Base-by-base conservation (phyloP, 2,113 vertebrate genomes). In the Symphodus melops region DNA sequence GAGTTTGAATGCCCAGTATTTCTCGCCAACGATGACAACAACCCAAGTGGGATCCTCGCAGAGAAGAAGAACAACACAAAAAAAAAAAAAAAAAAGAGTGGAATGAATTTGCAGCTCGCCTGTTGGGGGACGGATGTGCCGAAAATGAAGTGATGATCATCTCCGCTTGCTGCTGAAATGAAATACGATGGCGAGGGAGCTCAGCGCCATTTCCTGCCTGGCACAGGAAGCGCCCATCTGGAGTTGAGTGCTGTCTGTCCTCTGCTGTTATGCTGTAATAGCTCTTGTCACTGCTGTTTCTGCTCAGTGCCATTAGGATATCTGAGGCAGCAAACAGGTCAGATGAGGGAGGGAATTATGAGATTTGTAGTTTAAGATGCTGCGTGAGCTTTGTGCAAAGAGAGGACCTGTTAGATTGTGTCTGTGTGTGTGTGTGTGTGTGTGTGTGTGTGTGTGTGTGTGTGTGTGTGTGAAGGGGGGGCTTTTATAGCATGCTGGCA, bases 171-270 rank as follows among this genome's bases (percentile, higher is more conserved):
- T 51, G 74, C 81, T 80, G 61, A 85, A 85, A 89, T 86, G 86
- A 89, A 88, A 81, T 88, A 87, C 84, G 86, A 88, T 61, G 56
- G 81, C 13, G 2, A 75, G 79, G 81, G 75, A 85, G 80, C 83
- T 52, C 42, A 20, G 77, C 81, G 80, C 79, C 81, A 74, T 90
- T 91, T 90, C 80, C 87, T 88, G 86, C 81, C 78, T 91, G 88
- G 85, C 86, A 90, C 78, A 90, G 83, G 86, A 89, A 91, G 81
- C 70, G 37, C 84, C 88, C 86, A 88, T 91, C 90, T 90, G 89
- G 86, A 87, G 81, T 39, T 36, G 63, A 82, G 75, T 48, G 64
- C 75, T 80, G 84, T 71, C 72, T 84, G 77, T 85, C 69, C 73
- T 81, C 78, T 77, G 83, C 70, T 73, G 62, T 72, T 36, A 69